Evolutionary conservation across 2,888 invertebrate species (phyloP), one percentile per base, ranked within the genome.

Genomic region (Tridacna gigas): DNA sequence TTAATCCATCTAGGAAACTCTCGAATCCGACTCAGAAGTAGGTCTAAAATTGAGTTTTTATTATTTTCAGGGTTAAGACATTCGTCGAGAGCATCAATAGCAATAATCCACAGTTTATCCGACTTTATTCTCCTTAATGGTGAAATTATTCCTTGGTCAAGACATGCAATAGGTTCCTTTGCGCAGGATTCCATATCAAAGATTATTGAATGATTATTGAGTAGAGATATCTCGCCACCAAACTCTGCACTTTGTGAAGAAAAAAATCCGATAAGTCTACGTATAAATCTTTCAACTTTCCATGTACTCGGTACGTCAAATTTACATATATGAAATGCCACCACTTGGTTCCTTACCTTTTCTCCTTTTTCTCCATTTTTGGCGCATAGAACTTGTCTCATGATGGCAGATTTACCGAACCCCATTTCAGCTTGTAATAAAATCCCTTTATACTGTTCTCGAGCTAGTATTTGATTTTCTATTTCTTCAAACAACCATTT

Each of bases 71-170:
- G 15, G 45, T 73, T 65, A 26, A 25, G 66, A 56, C 81, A 81
- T 48, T 81, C 81, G 26, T 81, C 81, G 3, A 77, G 66, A 51
- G 77, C 81, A 66, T 81, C 81, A 47, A 81, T 74, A 3, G 71
- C 74, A 51, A 81, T 7, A 0, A 81, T 45, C 66, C 65, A 65
- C 0, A 48, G 48, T 7, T 20, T 51, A 11, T 65, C 22, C 18
- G 25, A 26, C 22, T 51, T 47, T 5, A 28, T 60, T 47, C 56
- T 47, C 48, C 60, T 66, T 15, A 77, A 48, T 26, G 82, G 78
- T n/a, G 26, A 28, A 0, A 69, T 28, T 22, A 82, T 48, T 25
- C 74, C 82, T 47, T 77, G 78, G 51, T 82, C 82, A 74, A 82
- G 74, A 61, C 82, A 82, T 20, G 82, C 82, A 5, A 77, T 66